phyloP scores from a whole-genome alignment of 2,113 vertebrate species.

The Myiozetetes cayanensis region DNA sequence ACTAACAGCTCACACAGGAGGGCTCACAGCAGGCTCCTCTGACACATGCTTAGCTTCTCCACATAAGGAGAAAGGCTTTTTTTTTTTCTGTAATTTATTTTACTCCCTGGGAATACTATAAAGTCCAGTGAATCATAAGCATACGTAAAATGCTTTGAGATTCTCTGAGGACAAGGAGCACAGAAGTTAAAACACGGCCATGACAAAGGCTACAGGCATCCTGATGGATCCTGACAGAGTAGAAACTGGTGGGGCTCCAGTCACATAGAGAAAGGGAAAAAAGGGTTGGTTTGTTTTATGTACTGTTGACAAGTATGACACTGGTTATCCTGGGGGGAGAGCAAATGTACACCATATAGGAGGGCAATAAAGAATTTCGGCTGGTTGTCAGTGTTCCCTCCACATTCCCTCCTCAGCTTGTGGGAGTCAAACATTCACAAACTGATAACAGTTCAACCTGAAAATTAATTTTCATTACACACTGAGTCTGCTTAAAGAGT shows the following conservation, averaged over 20 bases:
- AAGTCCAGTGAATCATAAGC: background rate
- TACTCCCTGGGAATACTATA: background rate
- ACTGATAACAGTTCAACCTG: background rate
- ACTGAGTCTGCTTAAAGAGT: background rate
- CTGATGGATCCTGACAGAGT: background rate
- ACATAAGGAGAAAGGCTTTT: background rate
- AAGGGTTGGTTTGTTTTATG: background rate
- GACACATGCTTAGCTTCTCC: background rate
- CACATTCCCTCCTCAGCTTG: background rate
- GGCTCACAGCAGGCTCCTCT: background rate
- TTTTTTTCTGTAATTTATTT: background rate
- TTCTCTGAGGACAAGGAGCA: background rate
- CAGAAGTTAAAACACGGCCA: background rate
- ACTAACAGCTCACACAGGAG: background rate
- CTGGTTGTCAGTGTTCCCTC: background rate
- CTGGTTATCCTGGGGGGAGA: background rate
- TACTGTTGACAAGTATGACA: slow-evolving; percentile 6
- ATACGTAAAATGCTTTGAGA: background rate
- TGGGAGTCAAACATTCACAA: background rate
- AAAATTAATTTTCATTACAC: slow-evolving; percentile 30
- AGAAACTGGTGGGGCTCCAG: background rate
- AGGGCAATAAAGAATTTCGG: background rate
- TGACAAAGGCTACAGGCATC: background rate
- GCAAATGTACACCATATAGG: background rate
- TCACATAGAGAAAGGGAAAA: background rate